Conservation (phyloP, 2,797 vertebrate species). For the Hyperoplus lanceolatus region DNA sequence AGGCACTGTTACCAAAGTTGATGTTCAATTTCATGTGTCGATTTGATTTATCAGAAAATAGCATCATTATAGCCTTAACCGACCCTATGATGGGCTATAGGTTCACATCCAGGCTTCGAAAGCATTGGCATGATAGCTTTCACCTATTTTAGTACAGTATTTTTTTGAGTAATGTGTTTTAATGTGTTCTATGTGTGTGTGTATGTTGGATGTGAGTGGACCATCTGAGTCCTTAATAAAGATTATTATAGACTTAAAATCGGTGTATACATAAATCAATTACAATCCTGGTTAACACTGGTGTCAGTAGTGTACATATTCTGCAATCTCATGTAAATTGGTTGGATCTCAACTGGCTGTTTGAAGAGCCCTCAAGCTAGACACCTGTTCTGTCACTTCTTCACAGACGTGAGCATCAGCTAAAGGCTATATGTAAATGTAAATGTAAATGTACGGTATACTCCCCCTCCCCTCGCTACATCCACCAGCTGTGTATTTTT, state of each 20-base stretch:
- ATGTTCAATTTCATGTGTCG: no score
- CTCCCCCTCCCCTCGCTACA: constrained; percentile 10
- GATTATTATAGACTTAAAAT: not conserved
- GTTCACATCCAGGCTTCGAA: no score
- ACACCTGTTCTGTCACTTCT: constrained; percentile 44
- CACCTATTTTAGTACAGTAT: no score
- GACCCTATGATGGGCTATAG: no score
- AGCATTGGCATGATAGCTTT: no score
- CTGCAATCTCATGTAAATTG: constrained; percentile 8
- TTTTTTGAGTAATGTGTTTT: no score
- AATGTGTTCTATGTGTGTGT: no score
- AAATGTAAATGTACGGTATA: constrained; percentile 39
- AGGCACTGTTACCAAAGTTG: no score
- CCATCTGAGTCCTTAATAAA: no score
- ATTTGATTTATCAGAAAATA: no score
- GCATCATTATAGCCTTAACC: no score
- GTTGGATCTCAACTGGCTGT: constrained; percentile 1
- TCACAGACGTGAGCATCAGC: constrained; percentile 12
- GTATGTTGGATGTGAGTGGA: no score
- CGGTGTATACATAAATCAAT: constrained; percentile 3
- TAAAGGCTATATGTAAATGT: constrained; percentile 16
- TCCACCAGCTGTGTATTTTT: constrained; percentile 50
- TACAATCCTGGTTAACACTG: not conserved
- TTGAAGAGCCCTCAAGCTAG: constrained; percentile 37
- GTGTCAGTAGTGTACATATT: not conserved